phyloP scores from a whole-genome alignment of 2,797 vertebrate species.

The Caiman crocodilus region DNA sequence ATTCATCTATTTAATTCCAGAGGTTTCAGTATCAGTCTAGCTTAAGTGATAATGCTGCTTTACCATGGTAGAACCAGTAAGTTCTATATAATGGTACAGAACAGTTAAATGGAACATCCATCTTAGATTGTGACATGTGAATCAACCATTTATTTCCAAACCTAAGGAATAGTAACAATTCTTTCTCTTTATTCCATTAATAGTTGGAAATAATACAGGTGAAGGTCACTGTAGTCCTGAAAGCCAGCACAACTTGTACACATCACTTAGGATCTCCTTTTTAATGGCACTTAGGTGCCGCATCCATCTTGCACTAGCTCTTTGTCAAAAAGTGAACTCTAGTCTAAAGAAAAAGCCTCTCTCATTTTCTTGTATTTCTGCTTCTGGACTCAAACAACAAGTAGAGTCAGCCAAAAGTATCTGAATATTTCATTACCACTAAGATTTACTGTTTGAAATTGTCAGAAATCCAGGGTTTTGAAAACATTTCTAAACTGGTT shows the following conservation, averaged over 20 bases:
- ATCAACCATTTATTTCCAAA: not conserved
- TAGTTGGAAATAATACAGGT: not conserved
- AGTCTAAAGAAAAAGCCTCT: not conserved
- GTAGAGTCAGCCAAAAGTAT: not conserved
- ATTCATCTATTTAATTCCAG: not conserved
- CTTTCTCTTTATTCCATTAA: not conserved
- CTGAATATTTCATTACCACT: not conserved
- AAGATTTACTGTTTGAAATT: not conserved
- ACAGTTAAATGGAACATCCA: not conserved
- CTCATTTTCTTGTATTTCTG: not conserved
- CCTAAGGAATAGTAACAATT: not conserved
- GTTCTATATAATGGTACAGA: not conserved
- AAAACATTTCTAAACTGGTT: not conserved
- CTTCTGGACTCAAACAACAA: not conserved
- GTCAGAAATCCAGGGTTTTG: not conserved
- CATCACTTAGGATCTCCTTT: not conserved
- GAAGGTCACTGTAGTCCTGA: not conserved
- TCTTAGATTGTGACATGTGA: not conserved
- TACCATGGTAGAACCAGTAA: not conserved
- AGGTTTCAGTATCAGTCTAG: not conserved
- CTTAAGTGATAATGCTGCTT: not conserved
- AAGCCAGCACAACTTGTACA: not conserved
- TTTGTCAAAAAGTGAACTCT: not conserved
- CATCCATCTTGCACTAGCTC: accelerated
- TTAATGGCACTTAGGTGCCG: not conserved